Evolutionary conservation across 2,888 invertebrate species (phyloP).

Genomic region (Hydraecia micacea): DNA sequence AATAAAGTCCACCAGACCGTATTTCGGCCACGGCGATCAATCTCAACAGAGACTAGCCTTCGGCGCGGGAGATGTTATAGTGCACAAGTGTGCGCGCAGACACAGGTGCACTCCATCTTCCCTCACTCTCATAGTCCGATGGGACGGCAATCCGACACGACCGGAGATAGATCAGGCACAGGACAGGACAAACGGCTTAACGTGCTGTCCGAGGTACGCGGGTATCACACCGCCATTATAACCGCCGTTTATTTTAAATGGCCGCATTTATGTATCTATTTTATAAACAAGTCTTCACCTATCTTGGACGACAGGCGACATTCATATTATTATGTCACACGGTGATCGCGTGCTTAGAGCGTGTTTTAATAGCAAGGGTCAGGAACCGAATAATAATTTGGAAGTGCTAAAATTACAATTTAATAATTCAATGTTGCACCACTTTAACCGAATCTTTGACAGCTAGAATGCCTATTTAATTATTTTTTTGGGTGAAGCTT

Average conservation of each 20-base stretch:
- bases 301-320: constrained; percentile 22
- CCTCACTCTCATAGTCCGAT: too few species aligned
- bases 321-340: constrained; percentile 40
- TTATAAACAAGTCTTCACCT: neutral
- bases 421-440: neutral
- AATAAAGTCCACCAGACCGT: too few species aligned
- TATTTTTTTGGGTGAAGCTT: neutral
- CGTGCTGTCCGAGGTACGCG: too few species aligned
- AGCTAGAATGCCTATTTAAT: neutral
- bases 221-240: neutral
- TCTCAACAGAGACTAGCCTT: too few species aligned
- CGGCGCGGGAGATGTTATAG: neutral
- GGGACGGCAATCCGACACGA: too few species aligned
- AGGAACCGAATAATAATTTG: constrained; percentile 10
- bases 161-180: too few species aligned
- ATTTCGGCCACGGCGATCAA: too few species aligned
- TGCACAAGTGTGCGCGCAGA: neutral
- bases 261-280: neutral
- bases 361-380: constrained; percentile 13
- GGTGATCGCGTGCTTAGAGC: constrained; percentile 23
- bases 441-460: neutral
- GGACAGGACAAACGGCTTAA: too few species aligned
- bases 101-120: too few species aligned
- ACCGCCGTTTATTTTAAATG: neutral
- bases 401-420: neutral